Conservation (phyloP, 2,888 invertebrate genomes). For the Tribolium freemani region DNA sequence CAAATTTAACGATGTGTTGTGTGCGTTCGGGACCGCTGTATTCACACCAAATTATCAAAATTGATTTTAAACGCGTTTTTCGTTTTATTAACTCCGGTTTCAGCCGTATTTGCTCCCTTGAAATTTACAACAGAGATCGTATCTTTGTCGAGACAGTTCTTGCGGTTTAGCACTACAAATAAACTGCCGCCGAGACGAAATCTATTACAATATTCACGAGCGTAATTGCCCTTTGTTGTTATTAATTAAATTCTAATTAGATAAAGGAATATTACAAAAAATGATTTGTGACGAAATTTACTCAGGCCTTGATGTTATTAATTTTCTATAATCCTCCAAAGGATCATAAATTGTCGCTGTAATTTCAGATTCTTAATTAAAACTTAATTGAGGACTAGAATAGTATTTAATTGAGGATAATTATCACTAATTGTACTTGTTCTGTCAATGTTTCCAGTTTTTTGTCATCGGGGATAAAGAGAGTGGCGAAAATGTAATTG, state of each 20-base stretch:
- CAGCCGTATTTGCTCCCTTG: not conserved
- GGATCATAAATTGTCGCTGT: conserved; percentile 10
- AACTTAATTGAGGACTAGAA: conserved; percentile 11
- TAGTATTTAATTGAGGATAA: conserved; percentile 16
- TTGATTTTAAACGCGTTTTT: conserved; percentile 37
- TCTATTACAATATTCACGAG: not conserved
- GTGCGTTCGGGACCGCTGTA: conserved; percentile 43
- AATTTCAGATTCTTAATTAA: conserved; percentile 19
- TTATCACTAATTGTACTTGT: conserved; percentile 10
- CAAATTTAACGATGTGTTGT: conserved; percentile 56
- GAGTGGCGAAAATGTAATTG: not conserved
- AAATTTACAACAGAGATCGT: not conserved
- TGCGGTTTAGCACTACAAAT: not conserved
- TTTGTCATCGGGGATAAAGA: not conserved
- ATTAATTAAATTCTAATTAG: not conserved
- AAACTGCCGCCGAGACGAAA: not conserved
- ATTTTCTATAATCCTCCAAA: not conserved
- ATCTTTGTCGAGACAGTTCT: not conserved
- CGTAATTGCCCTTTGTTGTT: not conserved
- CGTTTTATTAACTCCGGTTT: not conserved
- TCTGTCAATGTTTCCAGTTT: not conserved
- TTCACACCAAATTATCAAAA: conserved; percentile 15
- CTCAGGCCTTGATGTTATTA: not conserved
- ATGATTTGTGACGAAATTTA: not conserved
- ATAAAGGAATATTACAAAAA: not conserved